These are phyloP conservation scores for Nansenia antarctica DNA, from an alignment of 2,113 vertebrate species.

Conservation along the genomic window DNA sequence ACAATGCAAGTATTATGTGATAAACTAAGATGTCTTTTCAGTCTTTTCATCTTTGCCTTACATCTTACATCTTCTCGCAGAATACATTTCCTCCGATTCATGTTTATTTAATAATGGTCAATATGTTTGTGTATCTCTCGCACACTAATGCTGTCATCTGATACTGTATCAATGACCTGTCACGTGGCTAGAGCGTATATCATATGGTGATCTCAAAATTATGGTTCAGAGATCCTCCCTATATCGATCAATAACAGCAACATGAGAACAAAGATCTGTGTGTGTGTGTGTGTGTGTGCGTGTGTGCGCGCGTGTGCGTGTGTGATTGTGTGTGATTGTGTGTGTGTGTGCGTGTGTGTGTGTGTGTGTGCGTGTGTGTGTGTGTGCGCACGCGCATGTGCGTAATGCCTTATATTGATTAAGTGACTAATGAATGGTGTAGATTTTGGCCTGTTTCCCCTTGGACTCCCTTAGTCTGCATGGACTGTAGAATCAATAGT, in stretches of 20 bases:
- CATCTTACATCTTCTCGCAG: too few relatives aligned
- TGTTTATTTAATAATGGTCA: constrained; percentile 3
- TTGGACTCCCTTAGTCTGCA: constrained; percentile 1
- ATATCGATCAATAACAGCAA: constrained; percentile 18
- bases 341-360: too few relatives aligned
- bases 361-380: too few relatives aligned
- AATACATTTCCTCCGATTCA: not conserved
- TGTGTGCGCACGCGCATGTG: too few relatives aligned
- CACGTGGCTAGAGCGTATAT: not conserved
- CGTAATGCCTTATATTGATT: too few relatives aligned
- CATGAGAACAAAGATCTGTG: not conserved
- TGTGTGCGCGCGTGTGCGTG: too few relatives aligned
- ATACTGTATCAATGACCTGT: not conserved
- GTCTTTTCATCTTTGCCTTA: too few relatives aligned
- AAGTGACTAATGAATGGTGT: constrained; percentile 19
- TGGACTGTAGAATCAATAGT: constrained; percentile 10
- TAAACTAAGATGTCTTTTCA: too few relatives aligned
- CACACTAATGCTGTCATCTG: not conserved
- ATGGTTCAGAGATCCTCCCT: not conserved
- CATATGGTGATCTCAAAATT: not conserved
- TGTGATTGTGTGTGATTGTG: too few relatives aligned
- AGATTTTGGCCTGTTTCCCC: not conserved
- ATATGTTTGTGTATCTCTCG: not conserved
- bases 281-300: too few relatives aligned
- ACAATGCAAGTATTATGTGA: not conserved